Evolutionary conservation across 2,888 invertebrate genomes (phyloP).

Genomic region (Parnassius apollo): DNA sequence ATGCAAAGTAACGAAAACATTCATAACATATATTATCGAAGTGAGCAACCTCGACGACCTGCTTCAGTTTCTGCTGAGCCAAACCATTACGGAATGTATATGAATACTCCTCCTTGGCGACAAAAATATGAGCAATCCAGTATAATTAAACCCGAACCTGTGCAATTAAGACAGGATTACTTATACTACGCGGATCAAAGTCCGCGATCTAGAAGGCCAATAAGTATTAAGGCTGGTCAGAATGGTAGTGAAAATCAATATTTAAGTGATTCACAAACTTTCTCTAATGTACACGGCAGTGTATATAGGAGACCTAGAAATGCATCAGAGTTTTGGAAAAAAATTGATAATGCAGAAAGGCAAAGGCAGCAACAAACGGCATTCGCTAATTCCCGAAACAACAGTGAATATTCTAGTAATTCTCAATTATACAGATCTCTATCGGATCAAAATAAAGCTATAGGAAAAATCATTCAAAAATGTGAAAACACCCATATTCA

Average conservation of each 20-base stretch:
- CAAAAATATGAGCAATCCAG: conserved; percentile 54
- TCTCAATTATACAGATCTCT: conserved; percentile 45
- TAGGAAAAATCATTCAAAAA: conserved; percentile 30
- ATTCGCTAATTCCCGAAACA: conserved; percentile 60
- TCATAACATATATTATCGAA: conserved; percentile 53
- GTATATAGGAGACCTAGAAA: conserved; percentile 68
- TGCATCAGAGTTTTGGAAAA: conserved; percentile 84
- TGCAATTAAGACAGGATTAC: conserved; percentile 73
- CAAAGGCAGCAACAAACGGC: conserved; percentile 60
- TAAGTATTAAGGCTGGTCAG: conserved; percentile 82
- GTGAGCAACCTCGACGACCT: conserved; percentile 69
- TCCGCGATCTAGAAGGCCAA: conserved; percentile 87
- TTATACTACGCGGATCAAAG: conserved; percentile 87
- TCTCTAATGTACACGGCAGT: conserved; percentile 53
- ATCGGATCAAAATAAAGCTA: conserved; percentile 32
- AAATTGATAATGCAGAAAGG: conserved; percentile 79
- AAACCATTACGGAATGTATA: conserved; percentile 69
- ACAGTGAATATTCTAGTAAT: conserved; percentile 62
- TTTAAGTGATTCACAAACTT: conserved; percentile 75
- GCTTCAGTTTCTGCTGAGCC: conserved; percentile 76
- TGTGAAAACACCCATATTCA: conserved; percentile 50
- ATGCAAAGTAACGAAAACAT: conserved; percentile 73
- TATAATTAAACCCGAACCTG: conserved; percentile 65
- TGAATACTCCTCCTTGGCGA: conserved; percentile 68
- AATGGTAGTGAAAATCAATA: conserved; percentile 69